These are phyloP conservation scores for Troglohyphantes excavatus DNA, from an alignment of 2,888 invertebrate genomes.

Conservation along the genomic window DNA sequence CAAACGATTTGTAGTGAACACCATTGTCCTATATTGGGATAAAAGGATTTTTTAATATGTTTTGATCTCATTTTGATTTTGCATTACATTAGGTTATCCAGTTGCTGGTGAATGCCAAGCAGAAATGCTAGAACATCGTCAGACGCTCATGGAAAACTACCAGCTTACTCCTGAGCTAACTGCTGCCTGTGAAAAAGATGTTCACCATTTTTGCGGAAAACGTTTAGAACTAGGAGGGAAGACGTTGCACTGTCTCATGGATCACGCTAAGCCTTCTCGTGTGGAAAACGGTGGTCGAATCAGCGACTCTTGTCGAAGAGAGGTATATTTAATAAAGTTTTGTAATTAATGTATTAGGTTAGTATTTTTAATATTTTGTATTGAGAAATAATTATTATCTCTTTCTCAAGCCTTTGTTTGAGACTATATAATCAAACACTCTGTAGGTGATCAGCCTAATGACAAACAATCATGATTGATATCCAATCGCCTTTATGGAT, in stretches of 20 bases:
- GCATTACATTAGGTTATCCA: slow-evolving; percentile 84
- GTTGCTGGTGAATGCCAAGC: slow-evolving; percentile 90
- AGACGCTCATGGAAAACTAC: slow-evolving; percentile 95
- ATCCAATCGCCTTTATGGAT: too few relatives aligned
- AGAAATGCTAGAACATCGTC: slow-evolving; percentile 95
- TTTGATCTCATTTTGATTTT: too few relatives aligned
- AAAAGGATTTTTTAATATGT: too few relatives aligned
- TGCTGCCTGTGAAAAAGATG: slow-evolving; percentile 92
- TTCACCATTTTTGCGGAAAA: slow-evolving; percentile 88
- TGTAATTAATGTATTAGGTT: background rate
- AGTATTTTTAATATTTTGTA: too few relatives aligned
- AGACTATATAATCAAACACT: too few relatives aligned
- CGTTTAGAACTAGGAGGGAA: slow-evolving; percentile 89
- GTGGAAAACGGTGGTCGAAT: slow-evolving; percentile 84
- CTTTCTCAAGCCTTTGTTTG: too few relatives aligned
- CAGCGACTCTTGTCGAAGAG: slow-evolving; percentile 88
- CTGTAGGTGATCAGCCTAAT: too few relatives aligned
- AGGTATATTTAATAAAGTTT: slow-evolving; percentile 83
- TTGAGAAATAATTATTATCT: too few relatives aligned
- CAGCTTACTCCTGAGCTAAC: slow-evolving; percentile 96
- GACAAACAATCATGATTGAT: too few relatives aligned
- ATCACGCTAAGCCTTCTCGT: slow-evolving; percentile 86
- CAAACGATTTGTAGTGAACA: too few relatives aligned
- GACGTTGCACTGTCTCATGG: slow-evolving; percentile 98
- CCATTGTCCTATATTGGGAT: too few relatives aligned